Percentiles rank a stretch among this genome's conserved stretches.
These are phyloP conservation scores for Drosophila fuyamai DNA, from an alignment of 1,140 invertebrate species.

Conservation along the genomic window DNA sequence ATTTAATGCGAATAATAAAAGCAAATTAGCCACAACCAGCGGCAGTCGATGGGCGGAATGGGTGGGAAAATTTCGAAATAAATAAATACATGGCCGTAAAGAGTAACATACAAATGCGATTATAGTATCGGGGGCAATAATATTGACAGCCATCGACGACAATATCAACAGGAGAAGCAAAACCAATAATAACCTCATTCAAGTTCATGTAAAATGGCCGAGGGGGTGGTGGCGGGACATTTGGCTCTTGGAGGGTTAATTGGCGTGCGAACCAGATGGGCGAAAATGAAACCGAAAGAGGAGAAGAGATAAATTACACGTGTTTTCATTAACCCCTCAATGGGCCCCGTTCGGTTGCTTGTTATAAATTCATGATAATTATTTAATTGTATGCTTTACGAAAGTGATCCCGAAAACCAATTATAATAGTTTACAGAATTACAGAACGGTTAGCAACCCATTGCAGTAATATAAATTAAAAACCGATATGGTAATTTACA, in stretches of 20 bases:
- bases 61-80: conserved; percentile 64
- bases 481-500: too few relatives aligned
- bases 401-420: not conserved
- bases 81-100: conserved; percentile 65
- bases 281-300: conserved; percentile 40
- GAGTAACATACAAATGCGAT: conserved; percentile 68
- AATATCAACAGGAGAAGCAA: conserved; percentile 42
- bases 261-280: conserved; percentile 70
- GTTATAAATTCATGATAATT: conserved; percentile 21
- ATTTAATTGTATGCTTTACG: conserved; percentile 19
- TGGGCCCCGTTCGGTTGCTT: not conserved
- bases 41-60: not conserved
- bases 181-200: conserved; percentile 79
- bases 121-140: conserved; percentile 67
- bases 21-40: conserved; percentile 77
- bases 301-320: conserved; percentile 68
- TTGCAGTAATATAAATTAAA: not conserved
- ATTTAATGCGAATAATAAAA: conserved; percentile 80
- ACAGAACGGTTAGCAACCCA: not conserved
- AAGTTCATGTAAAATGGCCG: conserved; percentile 73
- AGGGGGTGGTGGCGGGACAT: not conserved
- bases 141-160: conserved; percentile 60
- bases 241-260: conserved; percentile 43
- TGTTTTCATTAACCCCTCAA: conserved; percentile 51
- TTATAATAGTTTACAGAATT: not conserved